A percentile compares a stretch with the other conserved stretches of the same genome.
Conservation (phyloP, 92 coral and sea anemone species). For the Umimayanthus chanpuru region DNA sequence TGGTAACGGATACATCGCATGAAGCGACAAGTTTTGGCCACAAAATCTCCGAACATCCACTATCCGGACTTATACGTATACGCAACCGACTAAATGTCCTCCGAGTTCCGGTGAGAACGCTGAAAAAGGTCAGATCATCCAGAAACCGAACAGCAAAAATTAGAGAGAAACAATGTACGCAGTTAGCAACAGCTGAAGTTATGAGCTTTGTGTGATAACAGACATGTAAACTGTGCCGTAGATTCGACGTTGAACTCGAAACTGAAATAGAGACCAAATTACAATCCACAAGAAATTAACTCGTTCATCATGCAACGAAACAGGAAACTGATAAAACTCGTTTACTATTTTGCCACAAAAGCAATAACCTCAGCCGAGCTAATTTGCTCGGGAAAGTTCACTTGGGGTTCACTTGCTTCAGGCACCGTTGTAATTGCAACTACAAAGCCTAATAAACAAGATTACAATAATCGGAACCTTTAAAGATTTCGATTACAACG, state of each 20-base stretch:
- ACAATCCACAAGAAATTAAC: not conserved
- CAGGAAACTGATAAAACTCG: not conserved
- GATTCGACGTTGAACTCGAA: not conserved
- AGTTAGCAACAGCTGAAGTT: not conserved
- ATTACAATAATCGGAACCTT: not conserved
- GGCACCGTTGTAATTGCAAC: not conserved
- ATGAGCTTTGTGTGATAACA: not conserved
- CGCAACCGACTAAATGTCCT: not conserved
- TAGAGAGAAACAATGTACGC: not conserved
- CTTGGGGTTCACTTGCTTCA: not conserved
- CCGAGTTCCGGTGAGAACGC: not conserved
- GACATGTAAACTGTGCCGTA: not conserved
- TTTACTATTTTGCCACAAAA: constrained; percentile 5
- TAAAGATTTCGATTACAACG: not conserved
- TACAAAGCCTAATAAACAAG: not conserved
- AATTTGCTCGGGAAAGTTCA: not conserved
- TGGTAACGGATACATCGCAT: not conserved
- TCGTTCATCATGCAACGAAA: not conserved
- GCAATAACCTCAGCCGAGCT: not conserved
- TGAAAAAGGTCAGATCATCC: not conserved
- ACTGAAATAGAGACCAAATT: not conserved
- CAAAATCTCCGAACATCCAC: not conserved
- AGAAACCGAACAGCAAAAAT: not conserved
- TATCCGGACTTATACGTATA: not conserved
- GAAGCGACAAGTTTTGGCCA: not conserved